A percentile compares a stretch with the other conserved stretches of the same genome.
Conservation (phyloP, 2,797 vertebrate species). For the Sebastes paucispinis region DNA sequence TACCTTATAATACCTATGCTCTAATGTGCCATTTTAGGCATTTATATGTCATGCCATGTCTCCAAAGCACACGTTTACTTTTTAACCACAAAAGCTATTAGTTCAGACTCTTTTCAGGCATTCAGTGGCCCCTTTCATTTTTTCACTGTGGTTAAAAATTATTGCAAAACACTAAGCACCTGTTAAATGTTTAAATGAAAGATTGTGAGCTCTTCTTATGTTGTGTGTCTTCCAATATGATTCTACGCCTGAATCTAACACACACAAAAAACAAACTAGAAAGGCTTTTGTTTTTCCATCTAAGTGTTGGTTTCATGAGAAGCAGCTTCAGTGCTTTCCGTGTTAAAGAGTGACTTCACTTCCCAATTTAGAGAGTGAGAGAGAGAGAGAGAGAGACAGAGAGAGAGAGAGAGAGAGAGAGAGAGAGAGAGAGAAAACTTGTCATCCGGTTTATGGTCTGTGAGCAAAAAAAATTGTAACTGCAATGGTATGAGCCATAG, state of each 20-base stretch:
- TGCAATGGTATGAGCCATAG: constrained; percentile 83
- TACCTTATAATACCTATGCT: not conserved
- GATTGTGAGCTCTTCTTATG: not conserved
- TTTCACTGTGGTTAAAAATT: not conserved
- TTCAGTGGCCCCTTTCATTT: not conserved
- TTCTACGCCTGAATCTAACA: not conserved
- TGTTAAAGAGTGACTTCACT: constrained; percentile 85
- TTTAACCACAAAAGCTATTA: not conserved
- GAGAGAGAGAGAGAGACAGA: constrained; percentile 48
- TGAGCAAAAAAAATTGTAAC: constrained; percentile 74
- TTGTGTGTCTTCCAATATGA: not conserved
- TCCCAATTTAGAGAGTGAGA: constrained; percentile 85
- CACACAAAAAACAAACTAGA: not conserved
- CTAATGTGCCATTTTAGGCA: not conserved
- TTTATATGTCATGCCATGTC: not conserved
- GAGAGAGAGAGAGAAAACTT: constrained; percentile 28
- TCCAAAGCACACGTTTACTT: not conserved
- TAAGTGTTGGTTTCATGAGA: constrained; percentile 73
- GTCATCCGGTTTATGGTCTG: constrained; percentile 86
- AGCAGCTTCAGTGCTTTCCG: constrained; percentile 58
- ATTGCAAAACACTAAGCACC: not conserved
- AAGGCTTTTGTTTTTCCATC: not conserved
- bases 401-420: constrained; percentile 60
- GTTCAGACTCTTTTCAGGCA: not conserved
- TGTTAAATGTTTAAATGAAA: not conserved